Conservation (phyloP, 1,140 invertebrate species). For the Thrips palmi region DNA sequence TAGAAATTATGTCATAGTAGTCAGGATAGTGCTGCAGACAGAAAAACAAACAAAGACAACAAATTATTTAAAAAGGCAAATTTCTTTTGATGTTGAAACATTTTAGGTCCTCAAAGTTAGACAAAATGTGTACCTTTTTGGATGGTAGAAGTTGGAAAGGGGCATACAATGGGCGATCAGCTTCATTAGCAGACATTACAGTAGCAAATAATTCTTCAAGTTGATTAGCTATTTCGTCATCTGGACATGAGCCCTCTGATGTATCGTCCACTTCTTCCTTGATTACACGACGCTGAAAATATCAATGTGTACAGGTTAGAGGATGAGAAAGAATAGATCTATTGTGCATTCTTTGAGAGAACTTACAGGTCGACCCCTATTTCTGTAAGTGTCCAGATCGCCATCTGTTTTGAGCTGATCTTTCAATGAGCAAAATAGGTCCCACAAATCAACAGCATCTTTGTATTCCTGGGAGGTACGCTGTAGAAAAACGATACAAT, state of each 20-base stretch:
- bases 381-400: conserved; percentile 4
- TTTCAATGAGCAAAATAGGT: conserved; percentile 47
- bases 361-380: no score
- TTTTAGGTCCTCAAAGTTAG: neutral
- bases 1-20: conserved; percentile 90
- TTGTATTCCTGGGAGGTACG: conserved; percentile 68
- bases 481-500: conserved; percentile 22
- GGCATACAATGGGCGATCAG: conserved; percentile 54
- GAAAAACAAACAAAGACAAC: conserved; percentile 12
- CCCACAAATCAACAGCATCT: conserved; percentile 82
- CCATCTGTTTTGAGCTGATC: conserved; percentile 21
- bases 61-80: conserved; percentile 2
- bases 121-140: conserved; percentile 34
- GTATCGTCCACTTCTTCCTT: conserved; percentile 34
- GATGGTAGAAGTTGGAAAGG: conserved; percentile 83
- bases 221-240: conserved; percentile 39
- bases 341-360: no score
- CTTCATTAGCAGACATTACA: conserved; percentile 57
- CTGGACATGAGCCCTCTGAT: conserved; percentile 48
- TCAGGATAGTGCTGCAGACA: conserved; percentile 67
- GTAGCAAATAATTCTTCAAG: conserved; percentile 68
- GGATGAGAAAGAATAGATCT: no score
- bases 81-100: neutral
- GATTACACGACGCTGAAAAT: no score
- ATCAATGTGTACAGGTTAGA: no score